Percentiles rank a stretch among this genome's conserved stretches.
phyloP scores from a whole-genome alignment of 2,113 vertebrate species.

The Caretta caretta region DNA sequence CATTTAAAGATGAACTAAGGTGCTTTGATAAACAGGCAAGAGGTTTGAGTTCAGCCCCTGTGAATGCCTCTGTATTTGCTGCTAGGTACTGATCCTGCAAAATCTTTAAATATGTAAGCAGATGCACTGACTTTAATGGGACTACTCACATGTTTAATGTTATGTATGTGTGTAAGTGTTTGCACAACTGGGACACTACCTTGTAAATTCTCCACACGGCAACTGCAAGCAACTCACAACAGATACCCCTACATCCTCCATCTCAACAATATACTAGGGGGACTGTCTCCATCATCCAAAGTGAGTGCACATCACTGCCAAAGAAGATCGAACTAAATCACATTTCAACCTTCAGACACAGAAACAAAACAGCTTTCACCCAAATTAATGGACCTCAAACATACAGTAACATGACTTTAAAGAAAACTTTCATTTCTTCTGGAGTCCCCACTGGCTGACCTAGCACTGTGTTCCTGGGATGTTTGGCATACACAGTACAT shows the following conservation, averaged over 20 bases:
- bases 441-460: not conserved
- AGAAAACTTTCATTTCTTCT: not conserved
- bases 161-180: accelerated
- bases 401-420: accelerated
- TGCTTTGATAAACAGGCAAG: not conserved
- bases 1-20: not conserved
- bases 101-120: not conserved
- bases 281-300: not conserved
- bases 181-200: not conserved
- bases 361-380: not conserved
- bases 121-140: not conserved
- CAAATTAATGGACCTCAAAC: not conserved
- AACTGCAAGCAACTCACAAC: accelerated
- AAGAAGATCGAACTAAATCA: not conserved
- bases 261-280: not conserved
- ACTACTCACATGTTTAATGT: not conserved
- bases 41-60: not conserved
- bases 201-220: accelerated
- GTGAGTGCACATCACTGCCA: accelerated
- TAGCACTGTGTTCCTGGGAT: accelerated
- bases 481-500: not conserved
- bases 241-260: accelerated
- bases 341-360: not conserved
- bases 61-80: not conserved
- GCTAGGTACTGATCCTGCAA: not conserved